Percentiles rank a stretch among this genome's conserved stretches.
Conservation (phyloP, 2,888 invertebrate species). For the Phortica magna region DNA sequence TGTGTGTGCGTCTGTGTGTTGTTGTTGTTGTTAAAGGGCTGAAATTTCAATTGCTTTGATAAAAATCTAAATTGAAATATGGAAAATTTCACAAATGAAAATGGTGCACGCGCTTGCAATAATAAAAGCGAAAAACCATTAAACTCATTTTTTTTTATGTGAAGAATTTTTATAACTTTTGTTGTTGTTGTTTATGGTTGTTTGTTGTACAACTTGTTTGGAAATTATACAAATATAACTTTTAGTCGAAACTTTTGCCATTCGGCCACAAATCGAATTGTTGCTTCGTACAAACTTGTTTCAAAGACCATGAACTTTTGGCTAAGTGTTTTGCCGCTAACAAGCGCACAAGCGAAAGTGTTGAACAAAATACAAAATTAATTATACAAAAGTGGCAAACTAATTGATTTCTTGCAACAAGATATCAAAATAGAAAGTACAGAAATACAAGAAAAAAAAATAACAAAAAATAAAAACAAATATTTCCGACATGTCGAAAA, state of each 20-base stretch:
- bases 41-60: constrained; percentile 47
- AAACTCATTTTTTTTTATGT: too few species aligned
- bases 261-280: not conserved
- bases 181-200: too few species aligned
- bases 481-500: not conserved
- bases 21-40: constrained; percentile 28
- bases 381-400: constrained; percentile 9
- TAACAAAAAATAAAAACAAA: not conserved
- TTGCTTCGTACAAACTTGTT: too few species aligned
- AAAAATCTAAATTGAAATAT: constrained; percentile 55
- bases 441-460: not conserved
- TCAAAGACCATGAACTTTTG: too few species aligned
- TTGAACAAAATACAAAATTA: constrained; percentile 22
- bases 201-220: too few species aligned
- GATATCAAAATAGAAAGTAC: not conserved
- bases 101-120: constrained; percentile 29
- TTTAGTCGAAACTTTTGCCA: not conserved
- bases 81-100: constrained; percentile 24
- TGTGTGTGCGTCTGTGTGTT: constrained; percentile 38
- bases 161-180: too few species aligned
- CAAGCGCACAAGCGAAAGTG: not conserved
- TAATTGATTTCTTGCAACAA: constrained; percentile 22
- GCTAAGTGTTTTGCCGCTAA: not conserved
- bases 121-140: not conserved
- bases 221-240: too few species aligned